A percentile compares a stretch with the other conserved stretches of the same genome.
Conservation (phyloP, 2,888 invertebrate species). For the Fragum fragum region DNA sequence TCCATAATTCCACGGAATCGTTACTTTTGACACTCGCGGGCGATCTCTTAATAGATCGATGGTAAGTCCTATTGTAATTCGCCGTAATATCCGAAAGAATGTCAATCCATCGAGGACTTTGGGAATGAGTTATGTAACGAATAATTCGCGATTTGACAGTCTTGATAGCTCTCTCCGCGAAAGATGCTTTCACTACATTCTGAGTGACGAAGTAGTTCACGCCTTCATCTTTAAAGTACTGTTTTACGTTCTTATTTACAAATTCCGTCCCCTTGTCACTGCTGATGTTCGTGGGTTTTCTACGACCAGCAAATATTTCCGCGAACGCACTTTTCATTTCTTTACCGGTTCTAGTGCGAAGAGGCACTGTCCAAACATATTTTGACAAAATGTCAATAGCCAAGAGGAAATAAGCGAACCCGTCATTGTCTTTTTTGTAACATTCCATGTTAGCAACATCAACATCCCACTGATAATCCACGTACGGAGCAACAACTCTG, state of each 20-base stretch:
- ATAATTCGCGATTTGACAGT: conserved; percentile 45
- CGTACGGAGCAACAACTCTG: conserved; percentile 45
- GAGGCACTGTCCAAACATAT: conserved; percentile 43
- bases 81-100: conserved; percentile 34
- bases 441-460: conserved; percentile 57
- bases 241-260: conserved; percentile 28
- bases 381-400: conserved; percentile 51
- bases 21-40: conserved; percentile 21
- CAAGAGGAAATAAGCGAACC: conserved; percentile 50
- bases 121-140: conserved; percentile 50
- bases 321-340: conserved; percentile 48
- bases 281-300: too few relatives aligned
- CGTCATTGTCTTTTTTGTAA: conserved; percentile 51
- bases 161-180: conserved; percentile 36
- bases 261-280: conserved; percentile 52
- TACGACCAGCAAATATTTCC: conserved; percentile 36
- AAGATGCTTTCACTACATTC: conserved; percentile 25
- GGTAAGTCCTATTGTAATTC: conserved; percentile 53
- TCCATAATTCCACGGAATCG: conserved; percentile 2
- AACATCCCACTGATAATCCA: conserved; percentile 64
- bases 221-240: not conserved
- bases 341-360: conserved; percentile 35
- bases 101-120: conserved; percentile 35
- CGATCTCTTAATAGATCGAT: conserved; percentile 44
- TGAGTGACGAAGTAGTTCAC: conserved; percentile 20